Percentiles rank a stretch among this genome's conserved stretches.
phyloP scores from a whole-genome alignment of 2,797 vertebrate species.

The Austrolebias charrua region DNA sequence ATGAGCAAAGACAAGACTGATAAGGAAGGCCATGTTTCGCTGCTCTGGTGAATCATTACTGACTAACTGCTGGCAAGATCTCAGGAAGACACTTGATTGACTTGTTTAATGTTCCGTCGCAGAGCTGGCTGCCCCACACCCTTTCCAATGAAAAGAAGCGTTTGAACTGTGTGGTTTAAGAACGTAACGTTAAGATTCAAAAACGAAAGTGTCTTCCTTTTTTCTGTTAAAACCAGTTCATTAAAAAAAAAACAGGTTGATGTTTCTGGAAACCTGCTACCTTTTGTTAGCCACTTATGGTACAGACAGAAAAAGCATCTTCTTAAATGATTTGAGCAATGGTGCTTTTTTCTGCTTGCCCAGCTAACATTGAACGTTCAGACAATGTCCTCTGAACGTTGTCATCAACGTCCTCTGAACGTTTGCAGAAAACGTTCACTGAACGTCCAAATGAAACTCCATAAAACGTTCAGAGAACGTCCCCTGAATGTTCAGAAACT shows the following conservation, averaged over 20 bases:
- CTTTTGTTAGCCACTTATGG: not conserved
- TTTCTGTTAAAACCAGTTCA: not conserved
- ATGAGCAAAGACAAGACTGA: conserved; percentile 8
- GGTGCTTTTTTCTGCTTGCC: too few relatives aligned
- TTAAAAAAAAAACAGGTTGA: not conserved
- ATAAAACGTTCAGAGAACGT: too few relatives aligned
- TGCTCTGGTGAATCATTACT: conserved; percentile 15
- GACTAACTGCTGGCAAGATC: not conserved
- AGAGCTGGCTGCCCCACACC: not conserved
- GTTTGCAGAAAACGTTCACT: too few relatives aligned
- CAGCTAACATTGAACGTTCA: too few relatives aligned
- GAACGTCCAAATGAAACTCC: too few relatives aligned
- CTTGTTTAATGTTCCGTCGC: conserved; percentile 5
- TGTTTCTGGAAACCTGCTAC: not conserved
- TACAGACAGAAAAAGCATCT: not conserved
- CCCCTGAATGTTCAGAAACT: too few relatives aligned
- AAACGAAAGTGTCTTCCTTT: not conserved
- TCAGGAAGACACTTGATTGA: conserved; percentile 5
- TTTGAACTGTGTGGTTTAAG: too few relatives aligned
- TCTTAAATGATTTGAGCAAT: too few relatives aligned
- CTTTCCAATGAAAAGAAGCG: not conserved
- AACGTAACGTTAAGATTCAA: not conserved
- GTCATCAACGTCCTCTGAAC: too few relatives aligned
- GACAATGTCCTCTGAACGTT: too few relatives aligned
- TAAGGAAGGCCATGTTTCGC: conserved; percentile 6